Evolutionary conservation across 2,113 vertebrate genomes (phyloP), one percentile per base, ranked within the genome.

Genomic region (Syrrhaptes paradoxus): DNA sequence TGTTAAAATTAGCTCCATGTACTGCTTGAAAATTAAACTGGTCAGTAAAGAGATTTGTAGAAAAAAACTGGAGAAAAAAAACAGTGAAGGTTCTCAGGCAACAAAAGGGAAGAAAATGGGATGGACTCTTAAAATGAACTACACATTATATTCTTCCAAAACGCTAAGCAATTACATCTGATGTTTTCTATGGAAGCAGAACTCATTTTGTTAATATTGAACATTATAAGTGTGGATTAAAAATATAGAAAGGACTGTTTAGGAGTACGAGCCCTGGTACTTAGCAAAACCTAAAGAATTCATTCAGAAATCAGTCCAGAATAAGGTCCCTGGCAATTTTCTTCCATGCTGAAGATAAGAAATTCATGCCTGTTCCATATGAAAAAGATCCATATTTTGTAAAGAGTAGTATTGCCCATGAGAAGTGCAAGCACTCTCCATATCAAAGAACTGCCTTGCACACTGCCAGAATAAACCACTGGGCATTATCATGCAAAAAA

Each of bases 1-100:
- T 12, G 4, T 26, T 59, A 55, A 91, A 92, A 83, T 70, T 13
- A 65, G 24, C 24, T 92, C 43, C 32, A 94, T 2, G 52, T 71
- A 55, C 20, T 61, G 14, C 14, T 83, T 76, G 32, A 84, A 95
- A 90, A 83, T 57, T 34, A 74, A 94, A 71, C 32, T 63, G 54
- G 1, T 59, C 36, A 62, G 21, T 67, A 76, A 66, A 82, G 14
- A 3, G 3, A 46, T 4, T 76, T 54, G 8, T 10, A 43, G 32
- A 43, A 78, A 72, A 55, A 55, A 66, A 36, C 0, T 1, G 2
- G 3, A 2, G 16, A 16, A 36, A 32, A 14, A 25, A 52, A 46
- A 34, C 2, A 54, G 17, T 10, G 1, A 41, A 76, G 24, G 14
- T n/a, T 1, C 3, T 68, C 24, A 65, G 20, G n/a, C 7, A 62